A percentile compares a stretch with the other conserved stretches of the same genome.
Evolutionary conservation across 2,113 vertebrate genomes (phyloP).

Genomic region (Phyllostomus hastatus): DNA sequence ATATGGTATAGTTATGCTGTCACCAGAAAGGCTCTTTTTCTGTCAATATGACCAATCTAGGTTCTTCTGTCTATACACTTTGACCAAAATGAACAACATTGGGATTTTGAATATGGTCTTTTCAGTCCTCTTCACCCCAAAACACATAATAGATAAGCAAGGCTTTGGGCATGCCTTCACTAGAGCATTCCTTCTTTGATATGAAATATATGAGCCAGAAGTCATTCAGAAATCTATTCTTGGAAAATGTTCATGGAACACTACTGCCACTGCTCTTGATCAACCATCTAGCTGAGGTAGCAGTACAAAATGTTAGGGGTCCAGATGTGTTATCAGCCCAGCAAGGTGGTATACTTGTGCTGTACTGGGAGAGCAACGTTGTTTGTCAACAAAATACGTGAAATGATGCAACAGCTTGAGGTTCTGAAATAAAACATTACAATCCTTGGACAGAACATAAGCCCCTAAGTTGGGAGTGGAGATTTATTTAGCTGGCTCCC

Average conservation of each 20-base stretch:
- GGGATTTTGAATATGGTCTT: background rate
- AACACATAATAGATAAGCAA: background rate
- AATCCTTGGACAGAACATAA: background rate
- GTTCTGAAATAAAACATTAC: background rate
- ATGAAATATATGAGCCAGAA: background rate
- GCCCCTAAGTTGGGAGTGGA: background rate
- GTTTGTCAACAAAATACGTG: background rate
- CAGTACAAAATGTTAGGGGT: background rate
- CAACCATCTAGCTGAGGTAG: background rate
- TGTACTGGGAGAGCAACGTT: background rate
- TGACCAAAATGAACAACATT: background rate
- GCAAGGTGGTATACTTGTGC: background rate
- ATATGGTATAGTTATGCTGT: background rate
- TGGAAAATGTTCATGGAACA: background rate
- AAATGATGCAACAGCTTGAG: background rate
- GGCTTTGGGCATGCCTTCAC: background rate
- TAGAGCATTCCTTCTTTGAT: background rate
- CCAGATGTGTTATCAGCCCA: background rate
- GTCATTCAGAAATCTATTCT: background rate
- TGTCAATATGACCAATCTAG: background rate
- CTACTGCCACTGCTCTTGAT: background rate
- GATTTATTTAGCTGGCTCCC: background rate
- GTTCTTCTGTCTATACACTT: background rate
- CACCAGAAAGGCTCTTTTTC: background rate
- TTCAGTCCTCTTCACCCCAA: background rate